Base-by-base conservation (phyloP, 2,797 vertebrate species). In the Sebastolobus altivelis region DNA sequence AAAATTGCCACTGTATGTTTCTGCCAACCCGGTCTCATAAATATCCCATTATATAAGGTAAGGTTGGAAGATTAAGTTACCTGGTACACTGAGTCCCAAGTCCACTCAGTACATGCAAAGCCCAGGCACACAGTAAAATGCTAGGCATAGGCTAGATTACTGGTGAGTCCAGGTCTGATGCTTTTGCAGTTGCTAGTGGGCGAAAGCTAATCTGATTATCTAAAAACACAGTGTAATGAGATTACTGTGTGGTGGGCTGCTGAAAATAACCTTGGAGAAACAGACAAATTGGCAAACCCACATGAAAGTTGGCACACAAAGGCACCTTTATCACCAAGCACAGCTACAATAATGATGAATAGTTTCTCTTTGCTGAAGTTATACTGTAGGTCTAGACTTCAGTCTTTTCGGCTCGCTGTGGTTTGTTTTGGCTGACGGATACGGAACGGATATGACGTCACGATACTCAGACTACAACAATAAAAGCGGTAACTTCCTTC, bases 161-260 rank as follows among this genome's bases (percentile, higher is more conserved):
- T 60, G 60, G 43, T 35, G 61, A 62, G 60, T 63, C 65, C 58
- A 38, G 46, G 27, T 63, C 29, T 66, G 62, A 43, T 61, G 52
- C 37, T 65, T 54, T 27, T 68, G 27, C 25, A 31, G 46, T 56
- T 59, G 63, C 33, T 22, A 49, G 20, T 56, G 75, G 75, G 65
- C 8, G 8, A 75, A 56, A 65, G 70, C 54, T 81, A 85, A 92
- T 89, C 74, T 82, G 79, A 88, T 88, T 76, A 86, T 70, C 60
- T 76, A 66, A 84, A 87, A 25, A 87, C 86, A 77, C 35, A n/a
- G 60, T 25, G 18, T 82, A 81, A 88, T 77, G 75, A 86, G 68
- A 89, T 88, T 87, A 75, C 69, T 69, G 63, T 40, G 62, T 40
- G 70, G 74, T 74, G 73, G 43, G 74, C 70, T 74, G 20, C 78